phyloP scores from a whole-genome alignment of 2,888 invertebrate genomes.

The Rhorus exstirpatorius region DNA sequence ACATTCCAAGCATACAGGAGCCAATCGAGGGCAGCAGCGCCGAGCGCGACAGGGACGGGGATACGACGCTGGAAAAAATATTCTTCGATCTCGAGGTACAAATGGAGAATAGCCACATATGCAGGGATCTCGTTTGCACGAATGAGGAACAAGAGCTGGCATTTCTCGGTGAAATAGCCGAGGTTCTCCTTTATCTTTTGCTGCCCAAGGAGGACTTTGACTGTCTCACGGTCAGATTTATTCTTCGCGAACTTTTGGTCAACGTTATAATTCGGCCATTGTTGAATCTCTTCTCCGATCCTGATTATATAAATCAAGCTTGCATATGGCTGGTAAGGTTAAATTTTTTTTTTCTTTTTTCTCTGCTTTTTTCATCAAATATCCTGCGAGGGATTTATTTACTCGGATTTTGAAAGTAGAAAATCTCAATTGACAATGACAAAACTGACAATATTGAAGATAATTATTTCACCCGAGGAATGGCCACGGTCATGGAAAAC shows the following conservation, averaged over 20 bases:
- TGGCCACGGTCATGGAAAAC: too few relatives aligned
- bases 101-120: slow-evolving; percentile 93
- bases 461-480: too few relatives aligned
- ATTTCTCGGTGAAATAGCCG: slow-evolving; percentile 93
- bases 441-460: too few relatives aligned
- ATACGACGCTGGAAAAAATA: slow-evolving; percentile 89
- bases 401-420: too few relatives aligned
- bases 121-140: slow-evolving; percentile 93
- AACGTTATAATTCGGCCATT: slow-evolving; percentile 91
- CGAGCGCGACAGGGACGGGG: slow-evolving; percentile 79
- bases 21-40: slow-evolving; percentile 78
- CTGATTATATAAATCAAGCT: slow-evolving; percentile 96
- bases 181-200: slow-evolving; percentile 93
- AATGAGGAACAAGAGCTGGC: slow-evolving; percentile 90
- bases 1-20: slow-evolving; percentile 85
- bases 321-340: slow-evolving; percentile 94
- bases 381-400: too few relatives aligned
- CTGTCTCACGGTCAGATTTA: slow-evolving; percentile 92
- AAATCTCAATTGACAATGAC: too few relatives aligned
- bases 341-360: too few relatives aligned
- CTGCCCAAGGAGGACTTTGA: slow-evolving; percentile 94
- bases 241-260: slow-evolving; percentile 92
- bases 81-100: slow-evolving; percentile 96
- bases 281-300: slow-evolving; percentile 92
- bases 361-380: too few relatives aligned